Base-by-base conservation (phyloP, 2,888 invertebrate genomes). In the Acholoe squamosa region DNA sequence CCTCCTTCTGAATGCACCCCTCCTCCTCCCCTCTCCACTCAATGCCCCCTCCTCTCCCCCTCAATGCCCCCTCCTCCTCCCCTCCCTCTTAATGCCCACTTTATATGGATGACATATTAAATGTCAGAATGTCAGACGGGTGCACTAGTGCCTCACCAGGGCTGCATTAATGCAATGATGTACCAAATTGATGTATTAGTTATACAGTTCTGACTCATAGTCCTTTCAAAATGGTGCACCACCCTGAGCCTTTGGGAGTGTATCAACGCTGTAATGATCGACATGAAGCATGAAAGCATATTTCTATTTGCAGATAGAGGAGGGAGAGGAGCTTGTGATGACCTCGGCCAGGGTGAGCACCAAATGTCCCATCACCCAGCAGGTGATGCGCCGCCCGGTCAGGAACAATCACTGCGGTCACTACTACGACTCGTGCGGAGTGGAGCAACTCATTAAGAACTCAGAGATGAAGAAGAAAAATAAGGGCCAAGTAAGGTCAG, bases 291-390 rank as follows among this genome's bases (percentile, higher is more conserved):
- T n/a, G n/a, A n/a, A n/a, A n/a, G 10, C 43, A 43, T 61, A 0
- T 61, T 61, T 61, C 1, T n/a, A 3, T 61, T 61, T 61, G 61
- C 61, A 61, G 61, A 7, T 19, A n/a, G 61, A n/a, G 19, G 61
- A n/a, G 61, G 61, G n/a, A n/a, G 77, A 77, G 77, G 77, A 34
- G 19, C 34, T 77, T 12, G 31, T 77, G 1, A 34, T 77, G 77
- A 25, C 77, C 3, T 28, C 31, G 1, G 25, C 77, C 1, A 0
- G 34, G 25, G 34, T 28, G 10, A 77, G 77, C 77, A 77, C 25
- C 77, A 77, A 16, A 28, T 77, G 77, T 19, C 77, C 77, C n/a
- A 28, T 77, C 3, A 77, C 77, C 31, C 34, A 19, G 25, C 77
- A 12, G 77, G 31, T 77, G 77, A 77, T 77, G 77, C 31, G 19